A percentile compares a stretch with the other conserved stretches of the same genome.
phyloP scores from a whole-genome alignment of 2,113 vertebrate genomes.

The Ceyx cyanopectus region DNA sequence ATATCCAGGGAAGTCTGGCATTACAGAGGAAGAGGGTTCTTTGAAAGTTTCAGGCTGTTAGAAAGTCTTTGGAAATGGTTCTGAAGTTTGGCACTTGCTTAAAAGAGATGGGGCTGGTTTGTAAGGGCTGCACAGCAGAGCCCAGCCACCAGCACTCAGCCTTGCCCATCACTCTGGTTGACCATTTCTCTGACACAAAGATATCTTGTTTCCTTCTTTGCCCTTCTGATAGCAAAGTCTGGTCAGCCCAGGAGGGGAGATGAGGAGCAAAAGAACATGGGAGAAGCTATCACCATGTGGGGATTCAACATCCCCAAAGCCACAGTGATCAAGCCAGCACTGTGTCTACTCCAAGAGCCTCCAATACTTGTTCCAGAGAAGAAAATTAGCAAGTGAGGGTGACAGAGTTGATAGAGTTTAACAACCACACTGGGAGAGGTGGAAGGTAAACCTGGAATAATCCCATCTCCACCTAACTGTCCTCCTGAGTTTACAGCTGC shows the following conservation, averaged over 20 bases:
- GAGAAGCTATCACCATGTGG: neutral
- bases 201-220: neutral
- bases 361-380: neutral
- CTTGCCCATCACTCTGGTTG: fast-evolving
- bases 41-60: neutral
- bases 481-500: neutral
- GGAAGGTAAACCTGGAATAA: neutral
- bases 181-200: neutral
- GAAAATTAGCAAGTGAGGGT: neutral
- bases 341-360: neutral
- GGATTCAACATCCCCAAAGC: neutral
- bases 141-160: neutral
- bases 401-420: neutral
- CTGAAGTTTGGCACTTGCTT: neutral
- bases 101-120: neutral
- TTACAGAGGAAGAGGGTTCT: neutral
- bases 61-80: neutral
- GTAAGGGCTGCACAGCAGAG: neutral
- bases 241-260: neutral
- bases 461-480: neutral
- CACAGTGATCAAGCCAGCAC: neutral
- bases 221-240: neutral
- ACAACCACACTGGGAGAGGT: neutral
- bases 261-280: neutral
- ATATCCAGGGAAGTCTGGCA: neutral